phyloP scores from a whole-genome alignment of 2,797 vertebrate genomes.

The Phataginus tricuspis region DNA sequence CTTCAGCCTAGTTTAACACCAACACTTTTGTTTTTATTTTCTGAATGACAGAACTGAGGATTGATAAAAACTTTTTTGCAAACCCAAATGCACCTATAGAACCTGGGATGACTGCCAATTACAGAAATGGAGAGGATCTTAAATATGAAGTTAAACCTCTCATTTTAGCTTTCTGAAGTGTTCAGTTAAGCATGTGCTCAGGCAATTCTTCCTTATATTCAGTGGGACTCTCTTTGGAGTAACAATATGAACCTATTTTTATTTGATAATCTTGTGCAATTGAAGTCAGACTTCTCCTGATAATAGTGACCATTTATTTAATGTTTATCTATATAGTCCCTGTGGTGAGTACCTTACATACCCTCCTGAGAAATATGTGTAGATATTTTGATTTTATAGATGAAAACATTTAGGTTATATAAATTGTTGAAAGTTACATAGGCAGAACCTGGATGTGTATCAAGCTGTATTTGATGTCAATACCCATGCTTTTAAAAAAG shows the following conservation, averaged over 20 bases:
- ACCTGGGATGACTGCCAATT: not conserved
- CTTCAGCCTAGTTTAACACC: not conserved
- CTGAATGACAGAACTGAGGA: not conserved
- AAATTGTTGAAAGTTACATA: not conserved
- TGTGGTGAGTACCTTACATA: not conserved
- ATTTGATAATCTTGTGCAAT: not conserved
- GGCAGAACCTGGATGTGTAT: not conserved
- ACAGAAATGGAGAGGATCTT: conserved; percentile 36
- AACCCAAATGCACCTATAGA: not conserved
- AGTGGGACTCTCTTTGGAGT: not conserved
- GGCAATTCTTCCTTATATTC: not conserved
- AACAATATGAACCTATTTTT: not conserved
- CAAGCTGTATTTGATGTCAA: not conserved
- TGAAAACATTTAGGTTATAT: not conserved
- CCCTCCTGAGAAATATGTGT: not conserved
- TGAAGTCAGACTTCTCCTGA: not conserved
- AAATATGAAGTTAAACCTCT: not conserved
- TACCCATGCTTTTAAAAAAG: not conserved
- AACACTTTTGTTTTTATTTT: conserved; percentile 52
- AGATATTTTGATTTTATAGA: not conserved
- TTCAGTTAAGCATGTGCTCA: conserved; percentile 25
- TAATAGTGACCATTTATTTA: not conserved
- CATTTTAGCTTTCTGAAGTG: not conserved
- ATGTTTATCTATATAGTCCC: not conserved
- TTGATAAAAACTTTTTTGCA: not conserved